These are phyloP conservation scores for Coenobita brevimanus DNA, from an alignment of 1,140 invertebrate genomes.

Conservation along the genomic window DNA sequence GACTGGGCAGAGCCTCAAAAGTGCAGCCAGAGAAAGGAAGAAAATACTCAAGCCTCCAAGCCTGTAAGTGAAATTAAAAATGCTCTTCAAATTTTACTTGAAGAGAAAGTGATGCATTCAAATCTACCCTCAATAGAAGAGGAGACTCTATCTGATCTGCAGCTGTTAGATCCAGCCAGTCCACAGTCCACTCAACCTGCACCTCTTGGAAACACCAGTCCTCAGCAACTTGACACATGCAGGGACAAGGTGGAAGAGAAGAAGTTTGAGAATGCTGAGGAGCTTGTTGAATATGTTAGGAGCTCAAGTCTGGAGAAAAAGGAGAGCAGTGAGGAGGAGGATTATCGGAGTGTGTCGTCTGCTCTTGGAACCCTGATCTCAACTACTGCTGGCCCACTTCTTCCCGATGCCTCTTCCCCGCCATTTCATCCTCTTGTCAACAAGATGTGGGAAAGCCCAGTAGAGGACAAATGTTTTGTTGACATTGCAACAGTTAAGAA, in stretches of 20 bases:
- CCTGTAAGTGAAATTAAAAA: not conserved
- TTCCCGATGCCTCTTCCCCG: conserved; percentile 65
- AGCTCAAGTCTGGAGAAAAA: conserved; percentile 61
- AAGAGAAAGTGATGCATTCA: conserved; percentile 9
- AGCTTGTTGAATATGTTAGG: conserved; percentile 52
- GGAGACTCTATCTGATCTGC: conserved; percentile 50
- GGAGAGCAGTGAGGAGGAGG: conserved; percentile 57
- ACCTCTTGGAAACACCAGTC: conserved; percentile 1
- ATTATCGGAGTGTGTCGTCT: conserved; percentile 72
- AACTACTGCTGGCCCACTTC: conserved; percentile 70
- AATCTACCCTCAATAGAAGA: conserved; percentile 50
- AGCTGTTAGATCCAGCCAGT: conserved; percentile 14
- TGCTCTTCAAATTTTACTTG: not conserved
- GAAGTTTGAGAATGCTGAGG: conserved; percentile 61
- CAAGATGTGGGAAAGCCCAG: conserved; percentile 66
- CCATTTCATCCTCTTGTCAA: conserved; percentile 44
- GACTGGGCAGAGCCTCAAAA: not conserved
- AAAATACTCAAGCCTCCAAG: not conserved
- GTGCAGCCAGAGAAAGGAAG: not conserved
- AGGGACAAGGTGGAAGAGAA: conserved; percentile 21
- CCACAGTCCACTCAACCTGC: conserved; percentile 17
- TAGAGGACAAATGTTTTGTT: conserved; percentile 55
- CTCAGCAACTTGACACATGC: not conserved
- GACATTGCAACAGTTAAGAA: conserved; percentile 41
- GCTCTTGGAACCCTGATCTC: conserved; percentile 69